Evolutionary conservation across 2,113 vertebrate species (phyloP).

Genomic region (Silurus meridionalis): DNA sequence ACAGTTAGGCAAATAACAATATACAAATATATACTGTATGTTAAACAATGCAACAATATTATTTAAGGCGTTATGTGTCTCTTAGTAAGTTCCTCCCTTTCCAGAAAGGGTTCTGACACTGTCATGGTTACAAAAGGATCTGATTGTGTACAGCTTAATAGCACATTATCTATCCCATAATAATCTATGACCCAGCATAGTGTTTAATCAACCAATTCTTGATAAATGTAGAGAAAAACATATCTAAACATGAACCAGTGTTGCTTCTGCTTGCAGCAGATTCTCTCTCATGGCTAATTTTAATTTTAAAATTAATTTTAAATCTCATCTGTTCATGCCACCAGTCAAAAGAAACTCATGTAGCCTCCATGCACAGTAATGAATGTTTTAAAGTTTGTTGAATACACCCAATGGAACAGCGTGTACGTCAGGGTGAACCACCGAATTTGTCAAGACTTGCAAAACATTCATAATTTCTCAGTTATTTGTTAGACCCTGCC

Average conservation of each 20-base stretch:
- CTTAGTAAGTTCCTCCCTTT: neutral
- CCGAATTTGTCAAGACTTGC: neutral
- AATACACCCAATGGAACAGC: neutral
- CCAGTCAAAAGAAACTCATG: neutral
- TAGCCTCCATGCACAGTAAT: neutral
- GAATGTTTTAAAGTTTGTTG: neutral
- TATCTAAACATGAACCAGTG: no score
- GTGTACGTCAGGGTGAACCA: neutral
- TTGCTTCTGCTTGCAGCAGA: neutral
- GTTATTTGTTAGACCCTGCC: neutral
- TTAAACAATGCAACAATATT: neutral
- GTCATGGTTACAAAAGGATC: neutral
- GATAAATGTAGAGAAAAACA: neutral
- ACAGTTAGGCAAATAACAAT: neutral
- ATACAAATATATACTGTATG: no score
- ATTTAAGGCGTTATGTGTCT: neutral
- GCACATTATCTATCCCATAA: neutral
- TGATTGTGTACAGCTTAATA: neutral
- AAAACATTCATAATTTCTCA: neutral
- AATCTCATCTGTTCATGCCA: no score
- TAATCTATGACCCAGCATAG: neutral
- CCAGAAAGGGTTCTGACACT: neutral
- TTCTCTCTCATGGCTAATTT: neutral
- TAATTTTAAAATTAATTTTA: no score
- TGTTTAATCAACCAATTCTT: neutral